A percentile compares a stretch with the other conserved stretches of the same genome.
These are phyloP conservation scores for Pachypeltis micranthus DNA, from an alignment of 1,140 invertebrate genomes.

Conservation along the genomic window DNA sequence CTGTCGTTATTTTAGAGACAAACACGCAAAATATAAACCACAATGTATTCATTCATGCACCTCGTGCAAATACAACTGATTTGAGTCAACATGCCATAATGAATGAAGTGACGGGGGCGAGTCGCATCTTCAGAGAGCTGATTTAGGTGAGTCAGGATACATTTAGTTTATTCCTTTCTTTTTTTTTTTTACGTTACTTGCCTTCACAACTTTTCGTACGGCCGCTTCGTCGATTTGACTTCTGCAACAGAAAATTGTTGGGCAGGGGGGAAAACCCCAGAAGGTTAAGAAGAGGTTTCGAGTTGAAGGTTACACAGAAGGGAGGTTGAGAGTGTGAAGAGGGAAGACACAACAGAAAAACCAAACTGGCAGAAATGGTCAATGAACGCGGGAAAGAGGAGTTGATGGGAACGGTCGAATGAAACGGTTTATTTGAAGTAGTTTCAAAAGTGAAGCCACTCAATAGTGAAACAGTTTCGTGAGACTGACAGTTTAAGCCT, in stretches of 20 bases:
- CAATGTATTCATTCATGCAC: too few species aligned
- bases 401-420: too few species aligned
- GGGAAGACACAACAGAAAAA: neutral
- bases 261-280: conserved; percentile 25
- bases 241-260: conserved; percentile 68
- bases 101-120: too few species aligned
- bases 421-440: too few species aligned
- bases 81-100: too few species aligned
- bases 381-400: too few species aligned
- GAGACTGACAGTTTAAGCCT: too few species aligned
- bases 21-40: too few species aligned
- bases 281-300: neutral
- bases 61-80: too few species aligned
- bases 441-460: too few species aligned
- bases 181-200: conserved; percentile 20
- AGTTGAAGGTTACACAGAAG: neutral
- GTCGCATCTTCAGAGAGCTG: neutral
- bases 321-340: neutral
- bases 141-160: neutral
- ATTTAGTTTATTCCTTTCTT: neutral
- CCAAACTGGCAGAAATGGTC: neutral
- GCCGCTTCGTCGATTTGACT: conserved; percentile 65
- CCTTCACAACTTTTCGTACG: conserved; percentile 76
- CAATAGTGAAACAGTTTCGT: too few species aligned
- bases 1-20: too few species aligned